Conservation (phyloP, 2,113 vertebrate genomes). For the Campylomormyrus tamandua region DNA sequence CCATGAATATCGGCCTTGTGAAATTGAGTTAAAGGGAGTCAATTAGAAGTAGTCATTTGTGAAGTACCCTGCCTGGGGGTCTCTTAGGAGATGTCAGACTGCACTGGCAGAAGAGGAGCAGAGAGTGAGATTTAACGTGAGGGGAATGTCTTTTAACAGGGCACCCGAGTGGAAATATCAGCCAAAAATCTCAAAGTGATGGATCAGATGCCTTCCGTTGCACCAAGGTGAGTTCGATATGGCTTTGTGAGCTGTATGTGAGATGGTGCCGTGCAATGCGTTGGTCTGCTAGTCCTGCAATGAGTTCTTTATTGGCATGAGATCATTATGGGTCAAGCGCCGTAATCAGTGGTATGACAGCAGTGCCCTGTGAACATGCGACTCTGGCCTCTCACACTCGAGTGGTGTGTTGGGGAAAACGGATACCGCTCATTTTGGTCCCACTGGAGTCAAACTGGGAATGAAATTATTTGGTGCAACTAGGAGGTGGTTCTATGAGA, state of each 20-base stretch:
- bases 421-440: background rate
- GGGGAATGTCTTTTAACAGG: constrained; percentile 57
- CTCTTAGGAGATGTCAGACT: background rate
- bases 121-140: background rate
- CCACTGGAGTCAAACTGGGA: background rate
- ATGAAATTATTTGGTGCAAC: background rate
- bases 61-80: background rate
- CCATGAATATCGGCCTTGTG: background rate
- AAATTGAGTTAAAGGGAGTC: background rate
- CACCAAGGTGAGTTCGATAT: constrained; percentile 72
- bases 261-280: background rate
- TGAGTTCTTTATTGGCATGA: background rate
- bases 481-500: background rate
- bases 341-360: background rate
- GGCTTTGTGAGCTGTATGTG: background rate
- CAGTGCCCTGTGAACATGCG: background rate
- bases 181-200: constrained; percentile 95
- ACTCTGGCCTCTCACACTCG: background rate
- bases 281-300: background rate
- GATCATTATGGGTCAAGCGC: background rate
- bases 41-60: background rate
- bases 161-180: constrained; percentile 90
- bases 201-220: constrained; percentile 88
- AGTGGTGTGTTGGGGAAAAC: background rate
- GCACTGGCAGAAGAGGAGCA: background rate